Percentiles rank a stretch among this genome's conserved stretches.
phyloP scores from a whole-genome alignment of 2,888 invertebrate species.

The Cataglyphis albicans region DNA sequence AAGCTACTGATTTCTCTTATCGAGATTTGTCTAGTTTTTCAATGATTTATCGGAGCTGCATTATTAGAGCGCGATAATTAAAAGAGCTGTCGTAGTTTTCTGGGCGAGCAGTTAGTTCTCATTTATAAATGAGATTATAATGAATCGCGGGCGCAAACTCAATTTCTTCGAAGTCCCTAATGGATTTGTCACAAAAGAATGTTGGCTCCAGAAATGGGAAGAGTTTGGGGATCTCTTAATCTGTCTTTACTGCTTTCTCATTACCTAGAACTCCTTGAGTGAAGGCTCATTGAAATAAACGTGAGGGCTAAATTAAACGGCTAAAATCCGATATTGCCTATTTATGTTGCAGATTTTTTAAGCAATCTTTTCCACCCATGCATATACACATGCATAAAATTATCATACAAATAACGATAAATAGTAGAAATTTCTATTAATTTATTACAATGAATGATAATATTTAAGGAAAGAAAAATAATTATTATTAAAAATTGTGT shows the following conservation, averaged over 20 bases:
- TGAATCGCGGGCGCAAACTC: constrained; percentile 52
- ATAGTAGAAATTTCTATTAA: not conserved
- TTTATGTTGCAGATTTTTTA: constrained; percentile 27
- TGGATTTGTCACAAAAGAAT: constrained; percentile 56
- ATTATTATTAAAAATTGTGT: constrained; percentile 4
- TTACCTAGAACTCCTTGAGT: constrained; percentile 41
- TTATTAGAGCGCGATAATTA: constrained; percentile 51
- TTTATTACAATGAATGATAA: not conserved
- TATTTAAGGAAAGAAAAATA: not conserved
- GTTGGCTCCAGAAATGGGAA: constrained; percentile 46
- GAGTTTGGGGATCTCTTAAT: constrained; percentile 57
- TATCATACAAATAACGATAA: not conserved
- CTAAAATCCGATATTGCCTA: constrained; percentile 28
- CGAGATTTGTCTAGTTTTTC: not conserved
- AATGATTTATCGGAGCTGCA: constrained; percentile 44
- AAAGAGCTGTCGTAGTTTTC: constrained; percentile 51
- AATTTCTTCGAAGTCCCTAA: constrained; percentile 54
- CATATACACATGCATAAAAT: not conserved
- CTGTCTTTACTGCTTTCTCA: constrained; percentile 51
- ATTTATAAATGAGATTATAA: constrained; percentile 60
- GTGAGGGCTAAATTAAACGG: constrained; percentile 42
- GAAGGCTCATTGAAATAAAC: constrained; percentile 52
- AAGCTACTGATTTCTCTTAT: not conserved
- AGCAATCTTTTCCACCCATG: not conserved
- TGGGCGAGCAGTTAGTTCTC: constrained; percentile 52